Conservation (phyloP, 2,888 invertebrate genomes). For the Agriopis leucophaearia region DNA sequence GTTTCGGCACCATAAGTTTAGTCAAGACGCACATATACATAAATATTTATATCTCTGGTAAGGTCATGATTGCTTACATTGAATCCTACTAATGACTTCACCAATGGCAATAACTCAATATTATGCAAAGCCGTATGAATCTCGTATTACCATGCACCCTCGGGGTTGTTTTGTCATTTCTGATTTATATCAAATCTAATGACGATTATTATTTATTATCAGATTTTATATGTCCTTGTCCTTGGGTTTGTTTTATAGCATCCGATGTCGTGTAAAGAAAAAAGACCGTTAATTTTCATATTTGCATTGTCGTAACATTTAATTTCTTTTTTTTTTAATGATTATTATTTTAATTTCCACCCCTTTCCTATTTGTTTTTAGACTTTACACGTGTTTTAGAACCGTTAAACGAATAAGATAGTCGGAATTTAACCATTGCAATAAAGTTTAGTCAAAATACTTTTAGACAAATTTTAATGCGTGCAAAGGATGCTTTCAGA, state of each 20-base stretch:
- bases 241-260: slow-evolving; percentile 8
- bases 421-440: too few relatives aligned
- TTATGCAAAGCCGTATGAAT: slow-evolving; percentile 64
- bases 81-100: neutral
- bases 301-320: too few relatives aligned
- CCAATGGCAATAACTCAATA: slow-evolving; percentile 27
- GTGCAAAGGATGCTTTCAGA: too few relatives aligned
- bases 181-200: slow-evolving; percentile 61
- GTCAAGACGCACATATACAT: too few relatives aligned
- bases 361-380: too few relatives aligned
- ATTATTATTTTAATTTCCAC: too few relatives aligned
- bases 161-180: slow-evolving; percentile 57
- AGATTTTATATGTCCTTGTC: slow-evolving; percentile 34
- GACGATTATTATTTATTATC: slow-evolving; percentile 51
- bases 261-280: neutral
- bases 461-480: too few relatives aligned
- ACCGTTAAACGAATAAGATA: too few relatives aligned
- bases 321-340: too few relatives aligned
- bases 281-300: neutral
- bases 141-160: slow-evolving; percentile 57
- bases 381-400: too few relatives aligned
- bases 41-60: neutral
- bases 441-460: too few relatives aligned
- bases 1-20: too few relatives aligned
- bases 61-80: neutral